These are phyloP conservation scores for Elephas maximus DNA, from an alignment of 2,113 vertebrate genomes.

Conservation along the genomic window DNA sequence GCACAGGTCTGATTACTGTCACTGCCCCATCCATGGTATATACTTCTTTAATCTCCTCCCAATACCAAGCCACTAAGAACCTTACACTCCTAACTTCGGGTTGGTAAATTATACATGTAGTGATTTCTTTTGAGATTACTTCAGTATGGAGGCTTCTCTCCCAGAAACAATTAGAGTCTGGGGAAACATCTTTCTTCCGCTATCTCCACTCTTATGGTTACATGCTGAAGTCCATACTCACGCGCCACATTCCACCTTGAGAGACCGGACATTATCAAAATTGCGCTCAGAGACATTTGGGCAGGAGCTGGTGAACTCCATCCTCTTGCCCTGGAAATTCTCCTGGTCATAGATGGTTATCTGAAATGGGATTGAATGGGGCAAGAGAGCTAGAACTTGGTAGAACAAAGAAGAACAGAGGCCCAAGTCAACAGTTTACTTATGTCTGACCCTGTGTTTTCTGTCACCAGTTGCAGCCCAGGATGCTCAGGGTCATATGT, in stretches of 20 bases:
- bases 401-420: not conserved
- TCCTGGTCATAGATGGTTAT: conserved; percentile 97
- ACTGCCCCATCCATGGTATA: not conserved
- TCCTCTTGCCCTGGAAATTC: conserved; percentile 97
- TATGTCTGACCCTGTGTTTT: conserved; percentile 35
- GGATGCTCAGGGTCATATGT: not conserved
- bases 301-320: conserved; percentile 95
- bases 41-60: not conserved
- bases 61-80: not conserved
- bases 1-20: not conserved
- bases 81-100: conserved; percentile 18
- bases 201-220: not conserved
- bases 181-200: not conserved
- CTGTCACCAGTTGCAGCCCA: not conserved
- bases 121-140: conserved; percentile 15
- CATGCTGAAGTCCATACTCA: conserved; percentile 89
- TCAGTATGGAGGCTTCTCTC: not conserved
- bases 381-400: conserved; percentile 29
- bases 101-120: conserved; percentile 34
- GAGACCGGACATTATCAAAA: conserved; percentile 94
- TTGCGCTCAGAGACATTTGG: conserved; percentile 95
- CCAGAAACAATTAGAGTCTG: conserved; percentile 19
- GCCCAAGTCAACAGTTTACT: not conserved
- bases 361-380: conserved; percentile 85
- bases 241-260: conserved; percentile 97